Conservation (phyloP, 2,888 invertebrate species). For the Syritta pipiens region DNA sequence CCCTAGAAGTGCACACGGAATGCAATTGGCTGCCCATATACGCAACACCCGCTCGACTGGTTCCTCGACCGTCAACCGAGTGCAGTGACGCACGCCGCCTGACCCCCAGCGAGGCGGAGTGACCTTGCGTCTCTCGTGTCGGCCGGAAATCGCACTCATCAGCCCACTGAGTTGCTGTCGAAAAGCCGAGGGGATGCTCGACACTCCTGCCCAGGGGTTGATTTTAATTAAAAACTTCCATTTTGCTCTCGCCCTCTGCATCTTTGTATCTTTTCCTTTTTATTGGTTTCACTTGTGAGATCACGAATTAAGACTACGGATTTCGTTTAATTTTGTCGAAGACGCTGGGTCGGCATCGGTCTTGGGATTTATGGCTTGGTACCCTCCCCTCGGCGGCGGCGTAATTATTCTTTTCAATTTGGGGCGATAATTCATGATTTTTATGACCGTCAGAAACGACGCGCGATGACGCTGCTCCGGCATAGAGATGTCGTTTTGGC, state of each 20-base stretch:
- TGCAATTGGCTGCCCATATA: neutral
- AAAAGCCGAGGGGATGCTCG: no score
- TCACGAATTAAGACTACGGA: constrained; percentile 65
- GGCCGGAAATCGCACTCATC: no score
- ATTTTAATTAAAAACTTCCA: constrained; percentile 67
- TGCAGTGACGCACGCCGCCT: no score
- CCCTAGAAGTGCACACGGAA: neutral
- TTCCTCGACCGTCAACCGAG: no score
- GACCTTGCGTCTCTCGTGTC: no score
- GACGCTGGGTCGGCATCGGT: constrained; percentile 19
- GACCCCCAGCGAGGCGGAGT: no score
- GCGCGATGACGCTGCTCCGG: constrained; percentile 27
- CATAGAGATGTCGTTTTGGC: constrained; percentile 58
- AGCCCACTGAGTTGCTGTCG: no score
- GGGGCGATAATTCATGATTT: constrained; percentile 65
- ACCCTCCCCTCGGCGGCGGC: constrained; percentile 53
- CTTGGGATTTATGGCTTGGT: constrained; percentile 51
- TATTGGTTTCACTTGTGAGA: constrained; percentile 60
- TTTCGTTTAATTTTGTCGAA: constrained; percentile 59
- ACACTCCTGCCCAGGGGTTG: constrained; percentile 52
- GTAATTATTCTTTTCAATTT: constrained; percentile 69
- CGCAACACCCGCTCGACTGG: no score
- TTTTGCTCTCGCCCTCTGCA: neutral
- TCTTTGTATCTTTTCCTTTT: constrained; percentile 27
- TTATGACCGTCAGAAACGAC: constrained; percentile 58